phyloP scores from a whole-genome alignment of 2,113 vertebrate genomes.

The Dromaius novaehollandiae region DNA sequence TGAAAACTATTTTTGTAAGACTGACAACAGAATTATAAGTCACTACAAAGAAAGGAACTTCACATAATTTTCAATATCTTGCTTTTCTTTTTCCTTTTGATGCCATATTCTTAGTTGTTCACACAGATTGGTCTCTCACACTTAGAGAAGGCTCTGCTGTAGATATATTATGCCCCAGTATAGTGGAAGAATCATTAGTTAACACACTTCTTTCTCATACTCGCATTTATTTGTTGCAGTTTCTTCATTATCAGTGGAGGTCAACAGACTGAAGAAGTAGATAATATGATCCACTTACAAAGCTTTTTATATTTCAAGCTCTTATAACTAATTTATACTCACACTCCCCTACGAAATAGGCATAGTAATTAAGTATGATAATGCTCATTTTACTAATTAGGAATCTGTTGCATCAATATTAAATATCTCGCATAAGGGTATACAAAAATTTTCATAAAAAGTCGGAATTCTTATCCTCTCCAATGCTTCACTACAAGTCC shows the following conservation, averaged over 20 bases:
- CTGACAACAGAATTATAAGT: neutral
- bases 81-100: neutral
- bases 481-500: neutral
- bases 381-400: slow-evolving; percentile 35
- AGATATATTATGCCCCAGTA: neutral
- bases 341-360: neutral
- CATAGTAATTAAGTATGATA: slow-evolving; percentile 39
- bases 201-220: neutral
- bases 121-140: neutral
- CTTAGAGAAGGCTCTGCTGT: neutral
- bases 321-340: slow-evolving; percentile 24
- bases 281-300: slow-evolving; percentile 7
- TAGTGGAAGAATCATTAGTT: neutral
- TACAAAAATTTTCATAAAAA: neutral
- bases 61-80: neutral
- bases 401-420: neutral
- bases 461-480: neutral
- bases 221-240: neutral
- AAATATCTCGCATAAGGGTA: neutral
- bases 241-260: slow-evolving; percentile 15
- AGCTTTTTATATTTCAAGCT: slow-evolving; percentile 26
- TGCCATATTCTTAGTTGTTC: neutral
- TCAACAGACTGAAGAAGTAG: slow-evolving; percentile 25
- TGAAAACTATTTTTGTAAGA: neutral
- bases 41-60: neutral